Conservation (phyloP, 2,797 vertebrate species). For the Anguilla pacifica region DNA sequence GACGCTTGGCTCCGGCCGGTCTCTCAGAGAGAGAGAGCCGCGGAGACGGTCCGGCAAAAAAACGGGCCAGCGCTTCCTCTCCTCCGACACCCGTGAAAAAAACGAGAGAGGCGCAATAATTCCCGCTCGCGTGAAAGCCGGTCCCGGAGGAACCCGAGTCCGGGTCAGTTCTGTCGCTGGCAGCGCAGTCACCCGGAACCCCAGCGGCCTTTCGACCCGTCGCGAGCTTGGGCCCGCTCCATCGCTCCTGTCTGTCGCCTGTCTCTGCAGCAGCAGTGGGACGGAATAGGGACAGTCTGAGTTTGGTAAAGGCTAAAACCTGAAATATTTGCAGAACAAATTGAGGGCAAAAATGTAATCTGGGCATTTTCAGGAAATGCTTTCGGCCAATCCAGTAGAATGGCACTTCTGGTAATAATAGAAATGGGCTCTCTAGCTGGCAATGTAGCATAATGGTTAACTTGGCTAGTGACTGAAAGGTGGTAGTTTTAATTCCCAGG, state of each 20-base stretch:
- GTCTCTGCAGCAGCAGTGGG: background rate
- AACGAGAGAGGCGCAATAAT: background rate
- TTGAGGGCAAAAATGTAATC: background rate
- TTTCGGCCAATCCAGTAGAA: background rate
- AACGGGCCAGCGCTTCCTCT: background rate
- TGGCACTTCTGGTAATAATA: background rate
- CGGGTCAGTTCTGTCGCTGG: background rate
- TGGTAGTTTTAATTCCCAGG: background rate
- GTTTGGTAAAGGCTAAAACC: background rate
- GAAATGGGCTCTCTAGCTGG: background rate
- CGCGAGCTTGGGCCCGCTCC: background rate
- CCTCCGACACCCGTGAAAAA: background rate
- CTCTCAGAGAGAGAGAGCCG: background rate
- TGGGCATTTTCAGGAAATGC: too few species aligned
- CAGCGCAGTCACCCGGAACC: background rate
- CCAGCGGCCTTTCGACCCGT: background rate
- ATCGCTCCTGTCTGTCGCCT: background rate
- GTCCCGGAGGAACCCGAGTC: background rate
- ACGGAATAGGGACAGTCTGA: background rate
- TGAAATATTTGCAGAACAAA: background rate
- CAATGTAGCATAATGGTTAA: background rate
- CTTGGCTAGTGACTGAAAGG: background rate
- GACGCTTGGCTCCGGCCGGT: background rate
- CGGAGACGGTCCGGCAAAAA: background rate
- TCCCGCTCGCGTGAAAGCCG: constrained; percentile 15